A percentile compares a stretch with the other conserved stretches of the same genome.
These are phyloP conservation scores for Okamejei kenojei DNA, from an alignment of 2,797 vertebrate species.

Conservation along the genomic window DNA sequence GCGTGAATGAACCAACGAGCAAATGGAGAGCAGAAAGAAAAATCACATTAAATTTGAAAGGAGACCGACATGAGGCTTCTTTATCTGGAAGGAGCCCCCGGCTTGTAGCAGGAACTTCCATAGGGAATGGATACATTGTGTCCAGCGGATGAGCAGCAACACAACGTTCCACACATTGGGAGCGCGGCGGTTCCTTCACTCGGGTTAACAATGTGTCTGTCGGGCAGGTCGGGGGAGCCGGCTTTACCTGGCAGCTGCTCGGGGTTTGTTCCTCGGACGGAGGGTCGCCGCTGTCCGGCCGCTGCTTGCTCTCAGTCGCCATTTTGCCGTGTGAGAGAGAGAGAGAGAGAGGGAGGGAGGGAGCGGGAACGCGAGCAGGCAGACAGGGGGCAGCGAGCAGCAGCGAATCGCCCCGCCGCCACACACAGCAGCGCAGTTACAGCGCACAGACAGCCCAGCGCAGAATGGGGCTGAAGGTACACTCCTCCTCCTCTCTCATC, in stretches of 20 bases:
- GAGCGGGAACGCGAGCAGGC: not conserved
- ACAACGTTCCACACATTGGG: not conserved
- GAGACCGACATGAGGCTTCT: not conserved
- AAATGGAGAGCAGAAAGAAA: not conserved
- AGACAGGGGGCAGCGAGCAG: not conserved
- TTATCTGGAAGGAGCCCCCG: not conserved
- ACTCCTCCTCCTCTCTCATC: too few relatives aligned
- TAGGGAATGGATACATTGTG: slow-evolving; percentile 18
- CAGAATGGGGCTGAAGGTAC: too few relatives aligned
- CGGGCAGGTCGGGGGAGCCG: not conserved
- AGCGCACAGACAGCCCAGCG: too few relatives aligned
- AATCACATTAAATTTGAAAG: not conserved
- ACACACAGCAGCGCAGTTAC: too few relatives aligned
- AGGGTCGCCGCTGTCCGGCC: slow-evolving; percentile 64
- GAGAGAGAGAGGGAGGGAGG: not conserved
- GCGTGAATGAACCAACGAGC: too few relatives aligned
- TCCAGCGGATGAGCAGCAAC: not conserved
- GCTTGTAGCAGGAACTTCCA: not conserved
- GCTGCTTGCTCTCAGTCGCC: slow-evolving; percentile 87
- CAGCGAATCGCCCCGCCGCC: not conserved
- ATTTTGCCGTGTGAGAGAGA: slow-evolving; percentile 70
- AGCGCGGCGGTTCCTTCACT: not conserved
- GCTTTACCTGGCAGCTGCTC: slow-evolving; percentile 41
- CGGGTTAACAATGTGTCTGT: too few relatives aligned
- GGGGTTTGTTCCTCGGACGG: slow-evolving; percentile 48